Evolutionary conservation across 2,797 vertebrate species (phyloP), one percentile per base, ranked within the genome.

Genomic region (Melanotaenia pygmaea): DNA sequence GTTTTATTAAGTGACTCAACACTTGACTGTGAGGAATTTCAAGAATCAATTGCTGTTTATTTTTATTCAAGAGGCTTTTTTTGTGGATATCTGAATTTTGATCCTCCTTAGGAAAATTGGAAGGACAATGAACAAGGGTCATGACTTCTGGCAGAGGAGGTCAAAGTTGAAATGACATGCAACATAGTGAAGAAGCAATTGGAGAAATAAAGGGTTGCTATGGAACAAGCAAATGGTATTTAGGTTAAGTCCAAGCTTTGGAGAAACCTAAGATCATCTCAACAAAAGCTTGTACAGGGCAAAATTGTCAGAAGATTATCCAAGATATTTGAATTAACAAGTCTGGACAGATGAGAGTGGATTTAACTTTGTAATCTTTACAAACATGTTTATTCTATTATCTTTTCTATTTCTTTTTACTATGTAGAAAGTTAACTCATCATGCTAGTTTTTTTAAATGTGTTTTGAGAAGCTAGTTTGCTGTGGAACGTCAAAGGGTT

Each of bases 81-180:
- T 38, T 76, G 57, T 59, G 53, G 57, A 67, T 84, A 84, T 76
- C 47, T 80, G 70, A 78, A 78, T 80, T 77, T 67, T 51, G 76
- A 83, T 76, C 77, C 62, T 72, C 84, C 82, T 82, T 28, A 63
- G 74, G 58, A 77, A 81, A 82, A 87, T 63, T n/a, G 13, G 45
- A 38, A 47, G 47, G 62, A 87, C 79, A 82, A 90, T 84, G 81
- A 83, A 70, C 1, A 40, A 50, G 64, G 86, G 88, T 85, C 83
- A 24, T 70, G 89, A 90, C 90, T 89, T 84, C 66, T 91, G 85
- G 70, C 83, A 76, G 64, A 72, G 74, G 64, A 81, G 94, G 93
- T 93, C 90, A 93, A 69, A 91, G 88, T 87, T 91, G 86, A 93
- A 91, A 89, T 77, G 86, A 84, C 85, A 82, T 67, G 77, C 83